Evolutionary conservation across 2,797 vertebrate species (phyloP).

Genomic region (Acanthornis magna): DNA sequence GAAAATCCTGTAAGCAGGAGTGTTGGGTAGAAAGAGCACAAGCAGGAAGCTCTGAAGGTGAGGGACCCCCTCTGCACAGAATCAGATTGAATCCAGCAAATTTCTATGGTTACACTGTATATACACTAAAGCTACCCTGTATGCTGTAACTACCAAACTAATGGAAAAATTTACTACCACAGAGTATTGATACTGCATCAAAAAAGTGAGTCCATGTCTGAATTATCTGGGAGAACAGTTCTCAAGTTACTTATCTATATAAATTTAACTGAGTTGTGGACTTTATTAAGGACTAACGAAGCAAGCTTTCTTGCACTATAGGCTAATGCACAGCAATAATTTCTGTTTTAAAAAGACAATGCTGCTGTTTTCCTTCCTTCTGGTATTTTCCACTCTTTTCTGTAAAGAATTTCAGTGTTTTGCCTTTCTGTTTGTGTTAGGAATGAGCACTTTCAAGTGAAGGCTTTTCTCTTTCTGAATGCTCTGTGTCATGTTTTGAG

Average conservation of each 20-base stretch:
- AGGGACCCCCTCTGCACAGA: not conserved
- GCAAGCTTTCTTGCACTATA: not conserved
- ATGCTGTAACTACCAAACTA: not conserved
- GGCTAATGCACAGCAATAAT: not conserved
- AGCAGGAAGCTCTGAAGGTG: not conserved
- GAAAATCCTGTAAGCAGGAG: not conserved
- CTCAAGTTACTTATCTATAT: not conserved
- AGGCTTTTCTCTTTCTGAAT: not conserved
- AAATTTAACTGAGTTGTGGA: not conserved
- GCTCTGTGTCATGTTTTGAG: not conserved
- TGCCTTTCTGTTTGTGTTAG: not conserved
- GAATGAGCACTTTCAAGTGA: not conserved
- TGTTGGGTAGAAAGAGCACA: not conserved
- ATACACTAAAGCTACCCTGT: not conserved
- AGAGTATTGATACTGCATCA: not conserved
- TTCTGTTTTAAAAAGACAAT: not conserved
- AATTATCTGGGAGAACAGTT: not conserved
- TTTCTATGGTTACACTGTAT: not conserved
- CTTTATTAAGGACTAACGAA: conserved; percentile 7
- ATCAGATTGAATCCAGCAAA: not conserved
- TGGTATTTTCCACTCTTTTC: not conserved
- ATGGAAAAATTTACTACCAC: not conserved
- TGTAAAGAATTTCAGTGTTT: not conserved
- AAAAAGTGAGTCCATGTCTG: not conserved
- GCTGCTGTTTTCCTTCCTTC: not conserved